These are phyloP conservation scores for Sebastiscus albofasciatus DNA, from an alignment of 2,797 vertebrate species.

Conservation along the genomic window DNA sequence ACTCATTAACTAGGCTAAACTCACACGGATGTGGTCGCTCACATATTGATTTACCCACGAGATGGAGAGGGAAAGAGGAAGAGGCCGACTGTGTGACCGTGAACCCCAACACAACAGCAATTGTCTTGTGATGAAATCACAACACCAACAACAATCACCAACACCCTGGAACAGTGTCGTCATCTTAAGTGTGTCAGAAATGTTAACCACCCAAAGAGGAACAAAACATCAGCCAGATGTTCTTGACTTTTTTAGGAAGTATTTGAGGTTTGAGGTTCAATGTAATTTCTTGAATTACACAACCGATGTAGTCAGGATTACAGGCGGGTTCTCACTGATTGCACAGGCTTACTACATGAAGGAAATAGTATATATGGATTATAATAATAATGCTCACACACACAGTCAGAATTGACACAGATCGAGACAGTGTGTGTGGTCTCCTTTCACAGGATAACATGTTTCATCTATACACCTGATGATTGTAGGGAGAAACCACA, in stretches of 20 bases:
- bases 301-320: constrained; percentile 3
- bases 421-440: neutral
- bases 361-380: neutral
- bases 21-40: constrained; percentile 36
- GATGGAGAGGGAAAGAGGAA: neutral
- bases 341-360: neutral
- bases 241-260: constrained; percentile 39
- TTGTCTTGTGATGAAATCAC: neutral
- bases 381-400: neutral
- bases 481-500: neutral
- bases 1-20: constrained; percentile 1
- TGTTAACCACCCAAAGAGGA: neutral
- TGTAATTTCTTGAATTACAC: constrained; percentile 45
- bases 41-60: neutral
- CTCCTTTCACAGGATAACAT: neutral
- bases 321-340: neutral
- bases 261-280: neutral
- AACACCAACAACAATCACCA: neutral
- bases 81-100: neutral
- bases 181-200: neutral
- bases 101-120: constrained; percentile 3
- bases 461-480: neutral
- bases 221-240: constrained; percentile 37
- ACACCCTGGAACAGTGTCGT: neutral
- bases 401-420: neutral